Evolutionary conservation across 2,888 invertebrate species (phyloP).

Genomic region (Gonocerus acuteangulatus): DNA sequence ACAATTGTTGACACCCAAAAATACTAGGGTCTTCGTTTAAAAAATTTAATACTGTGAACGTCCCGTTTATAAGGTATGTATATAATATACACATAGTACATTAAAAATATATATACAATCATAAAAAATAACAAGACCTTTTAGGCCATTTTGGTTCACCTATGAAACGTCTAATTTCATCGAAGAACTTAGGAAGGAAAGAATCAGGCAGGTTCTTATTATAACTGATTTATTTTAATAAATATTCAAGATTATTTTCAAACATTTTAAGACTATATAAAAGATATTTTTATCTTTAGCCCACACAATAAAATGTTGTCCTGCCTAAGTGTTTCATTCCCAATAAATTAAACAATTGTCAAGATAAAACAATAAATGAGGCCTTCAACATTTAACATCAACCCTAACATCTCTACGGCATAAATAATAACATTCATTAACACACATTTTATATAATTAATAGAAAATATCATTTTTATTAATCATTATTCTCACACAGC

Average conservation of each 20-base stretch:
- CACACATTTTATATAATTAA: slow-evolving; percentile 7
- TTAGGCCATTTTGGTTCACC: slow-evolving; percentile 8
- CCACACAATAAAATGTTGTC: background rate
- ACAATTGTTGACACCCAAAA: slow-evolving; percentile 9
- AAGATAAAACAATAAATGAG: background rate
- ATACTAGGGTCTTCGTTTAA: background rate
- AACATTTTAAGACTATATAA: background rate
- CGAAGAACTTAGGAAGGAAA: background rate
- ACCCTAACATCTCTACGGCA: slow-evolving; percentile 11
- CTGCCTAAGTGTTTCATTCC: background rate
- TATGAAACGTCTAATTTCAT: background rate
- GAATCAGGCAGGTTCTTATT: background rate
- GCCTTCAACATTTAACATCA: slow-evolving; percentile 14
- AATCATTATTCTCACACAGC: background rate
- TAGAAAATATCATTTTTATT: slow-evolving; percentile 2
- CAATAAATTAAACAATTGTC: background rate
- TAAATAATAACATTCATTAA: slow-evolving; percentile 13
- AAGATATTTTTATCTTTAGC: no score
- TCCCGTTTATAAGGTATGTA: slow-evolving; percentile 1
- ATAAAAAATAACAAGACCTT: slow-evolving; percentile 14
- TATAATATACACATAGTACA: background rate
- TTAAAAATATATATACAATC: slow-evolving; percentile 9
- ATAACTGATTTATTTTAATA: no score
- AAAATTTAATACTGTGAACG: slow-evolving; percentile 4
- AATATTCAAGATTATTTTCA: no score